Conservation (phyloP, 2,888 invertebrate genomes). For the Lasioglossum figueresi region DNA sequence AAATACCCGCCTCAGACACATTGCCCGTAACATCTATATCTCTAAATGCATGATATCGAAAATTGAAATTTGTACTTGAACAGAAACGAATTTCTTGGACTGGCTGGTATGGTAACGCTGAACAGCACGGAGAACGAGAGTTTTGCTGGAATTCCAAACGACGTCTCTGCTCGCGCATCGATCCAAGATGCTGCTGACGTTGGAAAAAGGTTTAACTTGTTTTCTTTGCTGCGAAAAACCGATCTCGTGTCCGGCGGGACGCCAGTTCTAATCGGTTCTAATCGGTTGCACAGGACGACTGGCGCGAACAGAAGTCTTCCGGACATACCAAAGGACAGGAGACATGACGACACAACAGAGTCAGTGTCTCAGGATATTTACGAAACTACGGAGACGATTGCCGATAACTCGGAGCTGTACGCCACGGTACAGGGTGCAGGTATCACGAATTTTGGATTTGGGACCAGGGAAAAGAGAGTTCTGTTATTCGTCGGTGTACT, state of each 20-base stretch:
- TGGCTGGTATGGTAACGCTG: constrained; percentile 90
- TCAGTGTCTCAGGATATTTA: constrained; percentile 79
- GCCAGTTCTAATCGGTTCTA: background rate
- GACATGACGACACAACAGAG: constrained; percentile 81
- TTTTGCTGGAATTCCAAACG: constrained; percentile 79
- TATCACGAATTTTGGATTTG: constrained; percentile 41
- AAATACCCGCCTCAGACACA: no score
- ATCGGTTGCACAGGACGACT: constrained; percentile 78
- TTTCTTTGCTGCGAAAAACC: background rate
- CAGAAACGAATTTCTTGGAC: constrained; percentile 89
- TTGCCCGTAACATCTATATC: background rate
- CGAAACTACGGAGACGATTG: constrained; percentile 82
- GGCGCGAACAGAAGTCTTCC: constrained; percentile 92
- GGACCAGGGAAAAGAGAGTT: background rate
- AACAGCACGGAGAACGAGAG: constrained; percentile 87
- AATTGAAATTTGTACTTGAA: constrained; percentile 10
- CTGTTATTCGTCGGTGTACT: no score
- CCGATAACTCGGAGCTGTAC: constrained; percentile 94
- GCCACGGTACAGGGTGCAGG: constrained; percentile 90
- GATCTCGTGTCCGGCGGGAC: background rate
- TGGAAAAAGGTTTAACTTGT: constrained; percentile 81
- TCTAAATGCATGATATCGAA: background rate
- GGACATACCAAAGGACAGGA: constrained; percentile 90
- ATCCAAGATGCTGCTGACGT: constrained; percentile 79
- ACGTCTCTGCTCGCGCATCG: constrained; percentile 73